These are phyloP conservation scores for Paradisaea rubra DNA, from an alignment of 2,113 vertebrate species.

Conservation along the genomic window DNA sequence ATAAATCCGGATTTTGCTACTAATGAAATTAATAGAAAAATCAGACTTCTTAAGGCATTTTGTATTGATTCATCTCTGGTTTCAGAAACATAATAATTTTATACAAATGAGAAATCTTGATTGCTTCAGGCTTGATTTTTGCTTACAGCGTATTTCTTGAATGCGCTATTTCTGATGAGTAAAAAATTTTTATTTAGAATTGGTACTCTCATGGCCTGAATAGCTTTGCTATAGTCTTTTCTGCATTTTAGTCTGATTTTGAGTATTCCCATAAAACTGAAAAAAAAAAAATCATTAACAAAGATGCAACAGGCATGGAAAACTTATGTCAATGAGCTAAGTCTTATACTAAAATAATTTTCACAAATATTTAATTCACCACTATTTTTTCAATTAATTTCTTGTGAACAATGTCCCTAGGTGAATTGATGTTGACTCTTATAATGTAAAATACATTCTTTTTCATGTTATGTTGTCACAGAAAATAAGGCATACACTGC, in stretches of 20 bases:
- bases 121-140: background rate
- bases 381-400: background rate
- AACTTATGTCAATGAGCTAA: background rate
- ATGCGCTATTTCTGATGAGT: background rate
- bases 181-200: background rate
- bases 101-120: background rate
- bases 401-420: background rate
- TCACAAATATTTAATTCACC: background rate
- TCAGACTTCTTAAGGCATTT: background rate
- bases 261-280: background rate
- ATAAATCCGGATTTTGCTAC: background rate
- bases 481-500: background rate
- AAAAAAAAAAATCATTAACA: background rate
- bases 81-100: background rate
- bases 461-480: background rate
- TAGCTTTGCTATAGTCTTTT: background rate
- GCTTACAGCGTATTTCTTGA: background rate
- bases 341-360: background rate
- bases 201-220: background rate
- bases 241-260: background rate
- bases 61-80: background rate
- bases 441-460: background rate
- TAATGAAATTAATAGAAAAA: background rate
- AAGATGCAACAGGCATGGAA: fast-evolving
- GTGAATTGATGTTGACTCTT: background rate